phyloP scores from a whole-genome alignment of 1,140 invertebrate species.

The Heliconius hewitsoni region DNA sequence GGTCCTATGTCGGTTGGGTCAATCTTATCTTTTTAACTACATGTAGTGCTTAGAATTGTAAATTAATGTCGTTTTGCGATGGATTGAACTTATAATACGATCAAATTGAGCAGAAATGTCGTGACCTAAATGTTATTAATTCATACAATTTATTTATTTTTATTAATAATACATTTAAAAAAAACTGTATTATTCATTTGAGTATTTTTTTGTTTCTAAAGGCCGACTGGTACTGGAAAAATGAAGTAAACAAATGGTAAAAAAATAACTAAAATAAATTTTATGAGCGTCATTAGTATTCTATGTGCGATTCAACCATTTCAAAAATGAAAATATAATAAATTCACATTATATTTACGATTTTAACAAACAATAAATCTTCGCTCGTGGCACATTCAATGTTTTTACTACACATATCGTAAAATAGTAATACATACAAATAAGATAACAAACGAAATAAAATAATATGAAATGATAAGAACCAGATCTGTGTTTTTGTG shows the following conservation, averaged over 20 bases:
- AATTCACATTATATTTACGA: conserved; percentile 5
- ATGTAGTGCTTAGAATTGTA: conserved; percentile 22
- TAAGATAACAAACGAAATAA: background rate
- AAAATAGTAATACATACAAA: background rate
- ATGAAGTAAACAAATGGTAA: too few species aligned
- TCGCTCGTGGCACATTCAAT: background rate
- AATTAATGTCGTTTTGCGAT: conserved; percentile 21
- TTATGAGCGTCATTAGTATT: background rate
- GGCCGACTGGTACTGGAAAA: too few species aligned
- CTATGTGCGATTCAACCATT: background rate
- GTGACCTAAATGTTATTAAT: background rate
- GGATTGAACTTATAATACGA: conserved; percentile 1
- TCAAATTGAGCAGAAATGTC: background rate
- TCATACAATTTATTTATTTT: too few species aligned
- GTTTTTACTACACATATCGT: background rate
- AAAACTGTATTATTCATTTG: too few species aligned
- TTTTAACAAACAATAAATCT: conserved; percentile 9
- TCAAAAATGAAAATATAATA: background rate
- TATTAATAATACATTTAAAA: too few species aligned
- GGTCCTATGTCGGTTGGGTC: conserved; percentile 17
- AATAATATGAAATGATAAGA: background rate
- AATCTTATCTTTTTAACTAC: conserved; percentile 24
- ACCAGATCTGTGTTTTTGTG: background rate
- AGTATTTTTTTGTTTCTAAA: too few species aligned
- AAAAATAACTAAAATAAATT: background rate